Conservation (phyloP, 2,888 invertebrate genomes). For the Drosophila cyrtoloma region DNA sequence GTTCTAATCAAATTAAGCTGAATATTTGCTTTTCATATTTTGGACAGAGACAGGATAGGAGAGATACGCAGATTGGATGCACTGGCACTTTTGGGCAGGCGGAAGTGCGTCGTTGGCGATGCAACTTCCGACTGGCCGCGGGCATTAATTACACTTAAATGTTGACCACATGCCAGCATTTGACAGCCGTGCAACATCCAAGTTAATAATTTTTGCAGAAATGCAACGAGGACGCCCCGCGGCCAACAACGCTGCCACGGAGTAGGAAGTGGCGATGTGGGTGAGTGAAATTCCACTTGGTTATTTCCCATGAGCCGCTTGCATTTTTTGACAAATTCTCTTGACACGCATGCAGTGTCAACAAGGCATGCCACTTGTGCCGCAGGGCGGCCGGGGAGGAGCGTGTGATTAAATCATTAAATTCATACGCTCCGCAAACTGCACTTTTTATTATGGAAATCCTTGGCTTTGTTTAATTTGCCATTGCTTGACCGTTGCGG, state of each 20-base stretch:
- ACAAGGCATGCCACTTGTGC: slow-evolving; percentile 68
- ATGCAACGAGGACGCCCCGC: slow-evolving; percentile 56
- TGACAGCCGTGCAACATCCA: slow-evolving; percentile 55
- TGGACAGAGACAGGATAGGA: slow-evolving; percentile 8
- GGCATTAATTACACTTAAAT: slow-evolving; percentile 85
- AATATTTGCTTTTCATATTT: slow-evolving; percentile 74
- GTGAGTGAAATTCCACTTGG: slow-evolving; percentile 58
- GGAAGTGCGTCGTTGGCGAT: slow-evolving; percentile 63
- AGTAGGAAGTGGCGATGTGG: slow-evolving; percentile 2
- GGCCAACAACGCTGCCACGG: slow-evolving; percentile 18
- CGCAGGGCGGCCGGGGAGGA: slow-evolving; percentile 24
- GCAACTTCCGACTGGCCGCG: slow-evolving; percentile 77
- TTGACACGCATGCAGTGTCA: slow-evolving; percentile 80
- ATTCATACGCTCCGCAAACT: slow-evolving; percentile 83
- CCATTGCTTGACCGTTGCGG: slow-evolving; percentile 67
- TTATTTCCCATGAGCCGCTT: slow-evolving; percentile 77
- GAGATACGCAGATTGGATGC: slow-evolving; percentile 6
- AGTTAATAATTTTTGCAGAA: slow-evolving; percentile 66
- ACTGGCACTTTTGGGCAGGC: slow-evolving; percentile 6
- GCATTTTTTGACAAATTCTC: slow-evolving; percentile 81
- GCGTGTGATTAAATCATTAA: slow-evolving; percentile 84
- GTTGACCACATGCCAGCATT: slow-evolving; percentile 85
- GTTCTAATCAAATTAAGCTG: slow-evolving; percentile 77
- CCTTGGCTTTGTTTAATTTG: slow-evolving; percentile 66
- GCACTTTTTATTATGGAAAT: slow-evolving; percentile 73